Evolutionary conservation across 2,888 invertebrate species (phyloP).

Genomic region (Disparrhopalites patrizii): DNA sequence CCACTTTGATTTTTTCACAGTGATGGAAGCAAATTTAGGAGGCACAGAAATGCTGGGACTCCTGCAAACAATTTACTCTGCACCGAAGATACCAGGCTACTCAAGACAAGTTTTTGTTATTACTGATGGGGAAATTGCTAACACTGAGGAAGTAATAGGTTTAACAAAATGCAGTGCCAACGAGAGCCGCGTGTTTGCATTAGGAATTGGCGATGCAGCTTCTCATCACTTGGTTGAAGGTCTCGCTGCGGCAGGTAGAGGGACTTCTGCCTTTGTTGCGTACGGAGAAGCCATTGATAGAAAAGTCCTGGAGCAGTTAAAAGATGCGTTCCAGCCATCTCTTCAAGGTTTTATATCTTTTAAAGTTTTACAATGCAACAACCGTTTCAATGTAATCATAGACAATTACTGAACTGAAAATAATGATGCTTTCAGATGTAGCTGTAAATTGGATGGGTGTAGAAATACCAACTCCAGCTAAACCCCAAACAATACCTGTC

Average conservation of each 20-base stretch:
- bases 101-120: slow-evolving; percentile 50
- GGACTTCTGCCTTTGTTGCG: slow-evolving; percentile 51
- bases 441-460: slow-evolving; percentile 1
- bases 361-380: no score
- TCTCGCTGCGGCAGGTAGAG: slow-evolving; percentile 51
- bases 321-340: slow-evolving; percentile 48
- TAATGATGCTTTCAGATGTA: no score
- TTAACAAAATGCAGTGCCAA: slow-evolving; percentile 48
- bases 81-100: slow-evolving; percentile 43
- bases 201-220: slow-evolving; percentile 51
- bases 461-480: neutral
- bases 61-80: slow-evolving; percentile 47
- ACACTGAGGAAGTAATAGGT: slow-evolving; percentile 49
- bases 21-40: slow-evolving; percentile 50
- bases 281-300: slow-evolving; percentile 48
- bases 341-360: no score
- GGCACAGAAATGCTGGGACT: slow-evolving; percentile 51
- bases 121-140: slow-evolving; percentile 51
- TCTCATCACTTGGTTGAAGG: slow-evolving; percentile 51
- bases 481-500: neutral
- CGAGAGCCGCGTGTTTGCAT: slow-evolving; percentile 49
- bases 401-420: no score
- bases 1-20: slow-evolving; percentile 24
- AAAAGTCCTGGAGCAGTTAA: slow-evolving; percentile 49
- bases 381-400: no score